Evolutionary conservation across 2,113 vertebrate genomes (phyloP).

Genomic region (Tachycineta bicolor): DNA sequence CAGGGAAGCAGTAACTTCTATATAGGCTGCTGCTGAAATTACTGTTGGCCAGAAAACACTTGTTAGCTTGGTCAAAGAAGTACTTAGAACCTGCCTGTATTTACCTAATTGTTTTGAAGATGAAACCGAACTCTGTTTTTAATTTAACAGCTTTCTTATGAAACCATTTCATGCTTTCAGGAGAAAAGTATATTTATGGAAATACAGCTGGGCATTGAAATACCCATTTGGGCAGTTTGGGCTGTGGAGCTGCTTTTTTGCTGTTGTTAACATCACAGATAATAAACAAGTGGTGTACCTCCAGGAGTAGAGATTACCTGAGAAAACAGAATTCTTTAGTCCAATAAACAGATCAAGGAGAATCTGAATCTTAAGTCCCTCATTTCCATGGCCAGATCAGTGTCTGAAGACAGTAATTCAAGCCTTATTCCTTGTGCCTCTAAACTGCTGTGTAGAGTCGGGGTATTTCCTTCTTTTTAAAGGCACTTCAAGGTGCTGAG

Average conservation of each 20-base stretch:
- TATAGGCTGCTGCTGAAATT: neutral
- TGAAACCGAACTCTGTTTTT: neutral
- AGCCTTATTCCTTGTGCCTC: constrained; percentile 60
- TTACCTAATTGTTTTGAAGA: neutral
- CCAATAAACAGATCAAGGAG: neutral
- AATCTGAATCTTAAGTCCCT: neutral
- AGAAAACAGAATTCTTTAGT: neutral
- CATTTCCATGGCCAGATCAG: neutral
- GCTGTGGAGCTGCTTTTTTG: neutral
- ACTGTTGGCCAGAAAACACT: neutral
- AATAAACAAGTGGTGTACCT: neutral
- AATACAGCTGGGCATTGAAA: neutral
- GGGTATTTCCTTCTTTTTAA: neutral
- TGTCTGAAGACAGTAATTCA: neutral
- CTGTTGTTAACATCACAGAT: neutral
- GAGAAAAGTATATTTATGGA: neutral
- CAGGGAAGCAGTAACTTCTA: neutral
- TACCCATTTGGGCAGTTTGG: neutral
- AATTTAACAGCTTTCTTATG: neutral
- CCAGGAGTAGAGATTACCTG: neutral
- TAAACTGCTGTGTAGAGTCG: neutral
- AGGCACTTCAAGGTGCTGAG: neutral
- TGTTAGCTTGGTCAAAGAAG: neutral
- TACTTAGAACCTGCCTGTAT: neutral
- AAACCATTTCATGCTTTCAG: neutral